Evolutionary conservation across 2,113 vertebrate species (phyloP).

Genomic region (Cyanoderma ruficeps): DNA sequence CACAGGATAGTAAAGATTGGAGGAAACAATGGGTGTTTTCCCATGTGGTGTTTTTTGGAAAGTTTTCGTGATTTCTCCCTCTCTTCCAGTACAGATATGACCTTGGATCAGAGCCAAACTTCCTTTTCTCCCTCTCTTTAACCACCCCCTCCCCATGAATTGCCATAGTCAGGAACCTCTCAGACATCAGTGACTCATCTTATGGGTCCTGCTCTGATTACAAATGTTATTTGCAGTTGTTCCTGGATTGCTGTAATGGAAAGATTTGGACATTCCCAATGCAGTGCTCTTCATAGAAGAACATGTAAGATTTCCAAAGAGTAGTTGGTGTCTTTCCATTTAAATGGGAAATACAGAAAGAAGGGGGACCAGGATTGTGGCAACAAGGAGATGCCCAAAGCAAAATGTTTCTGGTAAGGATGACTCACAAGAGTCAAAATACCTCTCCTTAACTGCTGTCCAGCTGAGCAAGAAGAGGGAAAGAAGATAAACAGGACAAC

Average conservation of each 20-base stretch:
- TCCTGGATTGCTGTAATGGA: constrained; percentile 44
- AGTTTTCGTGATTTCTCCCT: background rate
- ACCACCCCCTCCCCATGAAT: background rate
- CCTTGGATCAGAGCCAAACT: background rate
- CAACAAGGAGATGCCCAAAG: constrained; percentile 39
- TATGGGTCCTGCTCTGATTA: background rate
- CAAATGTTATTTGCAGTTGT: constrained; percentile 31
- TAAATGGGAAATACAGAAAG: constrained; percentile 11
- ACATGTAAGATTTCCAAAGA: constrained; percentile 36
- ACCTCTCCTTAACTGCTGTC: constrained; percentile 7
- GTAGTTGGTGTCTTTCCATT: background rate
- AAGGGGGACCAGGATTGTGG: background rate
- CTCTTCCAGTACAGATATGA: background rate
- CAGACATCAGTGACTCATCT: background rate
- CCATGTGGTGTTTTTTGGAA: background rate
- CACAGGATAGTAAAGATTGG: background rate
- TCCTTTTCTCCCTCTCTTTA: background rate
- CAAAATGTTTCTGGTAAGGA: constrained; percentile 50
- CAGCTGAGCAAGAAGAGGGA: constrained; percentile 24
- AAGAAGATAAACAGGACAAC: constrained; percentile 59
- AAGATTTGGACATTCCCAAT: constrained; percentile 20
- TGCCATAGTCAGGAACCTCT: background rate
- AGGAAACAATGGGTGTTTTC: background rate
- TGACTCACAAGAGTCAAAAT: constrained; percentile 57
- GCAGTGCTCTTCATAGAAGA: background rate